Evolutionary conservation across 2,797 vertebrate species (phyloP).

Genomic region (Cyclopterus lumpus): DNA sequence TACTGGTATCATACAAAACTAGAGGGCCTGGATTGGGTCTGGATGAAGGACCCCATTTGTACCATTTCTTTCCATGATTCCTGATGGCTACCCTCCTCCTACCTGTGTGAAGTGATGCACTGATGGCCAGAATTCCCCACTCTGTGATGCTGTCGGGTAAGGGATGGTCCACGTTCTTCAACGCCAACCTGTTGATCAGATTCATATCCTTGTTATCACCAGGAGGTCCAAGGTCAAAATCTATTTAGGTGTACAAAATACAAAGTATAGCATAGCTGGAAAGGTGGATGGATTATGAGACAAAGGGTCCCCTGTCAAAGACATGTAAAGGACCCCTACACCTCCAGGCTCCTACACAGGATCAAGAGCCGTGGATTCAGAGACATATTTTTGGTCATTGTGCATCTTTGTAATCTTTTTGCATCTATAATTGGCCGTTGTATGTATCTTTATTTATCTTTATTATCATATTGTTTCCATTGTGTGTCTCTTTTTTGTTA

Average conservation of each 20-base stretch:
- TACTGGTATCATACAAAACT: no score
- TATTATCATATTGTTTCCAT: no score
- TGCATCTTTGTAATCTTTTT: not conserved
- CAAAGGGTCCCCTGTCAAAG: not conserved
- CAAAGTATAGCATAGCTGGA: not conserved
- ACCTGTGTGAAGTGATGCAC: conserved; percentile 83
- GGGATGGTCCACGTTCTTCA: not conserved
- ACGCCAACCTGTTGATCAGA: conserved; percentile 69
- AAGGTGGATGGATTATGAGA: not conserved
- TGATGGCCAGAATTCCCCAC: conserved; percentile 86
- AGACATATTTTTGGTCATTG: not conserved
- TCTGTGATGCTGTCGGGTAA: conserved; percentile 88
- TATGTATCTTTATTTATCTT: no score
- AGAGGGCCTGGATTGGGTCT: not conserved
- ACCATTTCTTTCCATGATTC: not conserved
- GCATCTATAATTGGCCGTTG: not conserved
- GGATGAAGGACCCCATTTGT: not conserved
- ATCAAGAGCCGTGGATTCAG: not conserved
- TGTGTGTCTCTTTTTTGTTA: not conserved
- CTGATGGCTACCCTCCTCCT: not conserved
- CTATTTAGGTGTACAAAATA: not conserved
- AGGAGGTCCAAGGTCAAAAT: not conserved
- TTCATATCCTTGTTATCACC: not conserved
- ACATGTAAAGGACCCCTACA: no score
- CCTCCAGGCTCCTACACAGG: not conserved